Conservation (phyloP, 1,140 invertebrate species). For the Nasonia longicornis region DNA sequence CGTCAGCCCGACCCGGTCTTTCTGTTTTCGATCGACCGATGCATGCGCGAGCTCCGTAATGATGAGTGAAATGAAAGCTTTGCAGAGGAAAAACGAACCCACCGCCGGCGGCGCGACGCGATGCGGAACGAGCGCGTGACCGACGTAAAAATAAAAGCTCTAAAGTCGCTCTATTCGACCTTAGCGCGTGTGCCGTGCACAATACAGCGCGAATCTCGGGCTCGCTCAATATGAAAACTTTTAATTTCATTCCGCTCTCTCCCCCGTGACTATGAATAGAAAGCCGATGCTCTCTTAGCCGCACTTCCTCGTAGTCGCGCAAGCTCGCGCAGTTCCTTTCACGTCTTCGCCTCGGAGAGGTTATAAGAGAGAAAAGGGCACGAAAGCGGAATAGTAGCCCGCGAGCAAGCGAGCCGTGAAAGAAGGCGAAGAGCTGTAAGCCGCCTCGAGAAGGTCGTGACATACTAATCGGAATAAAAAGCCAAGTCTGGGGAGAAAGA, state of each 20-base stretch:
- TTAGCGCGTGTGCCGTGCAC: background rate
- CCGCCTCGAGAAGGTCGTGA: constrained; percentile 29
- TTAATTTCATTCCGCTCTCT: constrained; percentile 5
- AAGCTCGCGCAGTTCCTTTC: too few relatives aligned
- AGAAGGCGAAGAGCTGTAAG: background rate
- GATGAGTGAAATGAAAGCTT: too few relatives aligned
- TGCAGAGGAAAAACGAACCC: too few relatives aligned
- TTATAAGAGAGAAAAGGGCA: background rate
- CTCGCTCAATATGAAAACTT: constrained; percentile 1
- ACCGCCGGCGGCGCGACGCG: too few relatives aligned
- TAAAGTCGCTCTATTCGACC: background rate
- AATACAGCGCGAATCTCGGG: background rate
- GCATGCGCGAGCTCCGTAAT: too few relatives aligned
- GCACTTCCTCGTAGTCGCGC: too few relatives aligned
- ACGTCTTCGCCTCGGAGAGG: too few relatives aligned
- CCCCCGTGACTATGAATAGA: background rate
- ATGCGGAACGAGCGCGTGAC: background rate
- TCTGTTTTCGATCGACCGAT: too few relatives aligned
- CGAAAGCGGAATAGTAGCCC: background rate
- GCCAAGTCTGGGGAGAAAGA: background rate
- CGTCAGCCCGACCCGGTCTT: too few relatives aligned
- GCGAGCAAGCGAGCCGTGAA: background rate
- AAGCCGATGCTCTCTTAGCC: too few relatives aligned
- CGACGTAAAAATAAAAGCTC: background rate
- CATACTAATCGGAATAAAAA: constrained; percentile 40